phyloP scores from a whole-genome alignment of 2,113 vertebrate species.

The Toxotes chatareus region DNA sequence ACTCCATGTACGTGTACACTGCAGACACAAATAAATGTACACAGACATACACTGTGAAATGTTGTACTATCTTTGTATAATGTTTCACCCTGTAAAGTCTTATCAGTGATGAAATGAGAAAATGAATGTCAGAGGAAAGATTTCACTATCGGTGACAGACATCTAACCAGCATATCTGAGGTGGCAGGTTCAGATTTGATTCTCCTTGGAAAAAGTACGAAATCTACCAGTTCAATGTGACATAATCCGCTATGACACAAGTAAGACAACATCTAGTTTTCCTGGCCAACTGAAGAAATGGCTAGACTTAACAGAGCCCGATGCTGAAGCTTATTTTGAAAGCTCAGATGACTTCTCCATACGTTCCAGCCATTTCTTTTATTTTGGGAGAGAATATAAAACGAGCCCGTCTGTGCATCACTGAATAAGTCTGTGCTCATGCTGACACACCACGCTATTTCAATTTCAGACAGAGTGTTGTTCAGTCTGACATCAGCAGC shows the following conservation, averaged over 20 bases:
- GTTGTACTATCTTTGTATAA: not conserved
- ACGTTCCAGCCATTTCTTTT: not conserved
- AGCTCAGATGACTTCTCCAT: conserved; percentile 27
- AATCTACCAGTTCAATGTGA: conserved; percentile 20
- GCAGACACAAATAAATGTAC: conserved; percentile 7
- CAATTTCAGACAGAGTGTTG: conserved; percentile 42
- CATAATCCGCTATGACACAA: conserved; percentile 36
- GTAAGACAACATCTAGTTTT: conserved; percentile 26
- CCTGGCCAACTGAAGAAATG: conserved; percentile 19
- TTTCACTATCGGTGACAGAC: conserved; percentile 22
- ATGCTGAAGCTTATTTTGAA: conserved; percentile 4
- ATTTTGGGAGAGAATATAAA: conserved; percentile 20
- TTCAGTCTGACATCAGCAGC: conserved; percentile 43
- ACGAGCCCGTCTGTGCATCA: conserved; percentile 19
- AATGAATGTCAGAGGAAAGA: not conserved
- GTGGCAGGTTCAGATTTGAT: conserved; percentile 28
- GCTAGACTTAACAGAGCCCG: conserved; percentile 15
- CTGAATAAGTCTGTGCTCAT: not conserved
- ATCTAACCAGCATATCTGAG: conserved; percentile 31
- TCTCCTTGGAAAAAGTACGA: conserved; percentile 23
- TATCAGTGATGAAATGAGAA: conserved; percentile 22
- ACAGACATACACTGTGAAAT: not conserved
- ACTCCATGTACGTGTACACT: not conserved
- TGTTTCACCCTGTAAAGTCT: not conserved
- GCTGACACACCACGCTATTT: conserved; percentile 49